Evolutionary conservation across 2,888 invertebrate species (phyloP), one percentile per base, ranked within the genome.

Genomic region (Philopedon plagiatum): DNA sequence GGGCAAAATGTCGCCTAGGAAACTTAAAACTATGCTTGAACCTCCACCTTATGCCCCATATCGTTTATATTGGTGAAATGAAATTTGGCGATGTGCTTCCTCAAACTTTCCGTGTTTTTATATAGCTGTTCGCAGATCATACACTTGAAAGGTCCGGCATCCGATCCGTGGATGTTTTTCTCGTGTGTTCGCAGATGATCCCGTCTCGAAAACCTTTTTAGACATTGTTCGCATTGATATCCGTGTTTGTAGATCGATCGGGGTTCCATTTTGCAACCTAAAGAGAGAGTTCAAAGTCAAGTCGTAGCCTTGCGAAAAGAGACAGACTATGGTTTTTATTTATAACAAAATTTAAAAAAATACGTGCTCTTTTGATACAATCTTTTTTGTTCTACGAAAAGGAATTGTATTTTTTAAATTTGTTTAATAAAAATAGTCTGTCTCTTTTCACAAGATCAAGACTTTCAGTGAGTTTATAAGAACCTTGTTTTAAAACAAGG

Each of bases 161-260:
- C 86, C 76, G 86, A 86, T 13, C 86, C 86, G 75, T 86, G 86
- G 62, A 86, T 85, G 75, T 86, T 86, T 80, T 86, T 86, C 78
- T 86, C 85, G 77, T 86, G 86, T 56, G 86, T 86, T 65, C 85
- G 78, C 64, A 86, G 81, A 73, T 86, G 86, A 78, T 86, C 86
- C 71, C 86, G 78, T 64, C 86, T 81, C 21, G 85, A 83, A 77
- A 86, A 86, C 74, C 77, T 81, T 79, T 85, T 86, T 77, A 78
- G 78, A 79, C 86, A 86, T 76, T 83, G 83, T 61, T 83, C 81
- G 76, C 86, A 86, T 73, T 83, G 83, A 80, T 83, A 86, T 26
- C 80, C 77, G 64, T 78, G 78, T 76, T 79, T 80, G 76, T 75
- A 79, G 78, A 73, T 74, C 18, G 61, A 62, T 37, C 67, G 58